Evolutionary conservation across 2,113 vertebrate genomes (phyloP).

Genomic region (Semnopithecus entellus): DNA sequence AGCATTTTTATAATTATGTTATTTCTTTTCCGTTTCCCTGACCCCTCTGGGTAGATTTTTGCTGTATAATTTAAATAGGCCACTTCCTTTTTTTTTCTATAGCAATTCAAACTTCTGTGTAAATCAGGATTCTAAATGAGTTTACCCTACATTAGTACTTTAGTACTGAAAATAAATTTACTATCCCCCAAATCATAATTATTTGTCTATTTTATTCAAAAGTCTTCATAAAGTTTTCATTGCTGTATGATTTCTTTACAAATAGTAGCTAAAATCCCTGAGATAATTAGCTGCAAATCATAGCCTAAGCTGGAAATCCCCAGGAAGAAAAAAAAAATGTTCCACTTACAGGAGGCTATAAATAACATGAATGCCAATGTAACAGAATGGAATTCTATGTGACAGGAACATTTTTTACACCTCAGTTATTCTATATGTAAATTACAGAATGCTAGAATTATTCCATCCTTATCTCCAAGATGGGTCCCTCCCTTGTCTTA

Average conservation of each 20-base stretch:
- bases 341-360: background rate
- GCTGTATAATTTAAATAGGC: background rate
- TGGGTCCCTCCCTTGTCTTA: background rate
- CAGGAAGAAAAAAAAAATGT: background rate
- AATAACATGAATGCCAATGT: background rate
- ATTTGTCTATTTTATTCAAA: background rate
- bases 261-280: constrained; percentile 26
- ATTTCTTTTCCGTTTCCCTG: background rate
- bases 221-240: background rate
- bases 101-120: background rate
- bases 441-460: background rate
- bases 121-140: background rate
- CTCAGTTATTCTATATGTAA: background rate
- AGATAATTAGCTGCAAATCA: constrained; percentile 2
- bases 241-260: background rate
- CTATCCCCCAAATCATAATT: background rate
- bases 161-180: background rate
- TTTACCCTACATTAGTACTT: background rate
- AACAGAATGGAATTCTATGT: background rate
- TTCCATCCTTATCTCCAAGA: background rate
- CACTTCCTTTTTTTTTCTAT: background rate
- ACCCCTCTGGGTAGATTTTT: background rate
- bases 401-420: background rate
- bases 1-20: background rate
- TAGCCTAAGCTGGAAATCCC: background rate